Conservation (phyloP, 2,888 invertebrate genomes). For the Zaprionus lineosus region DNA sequence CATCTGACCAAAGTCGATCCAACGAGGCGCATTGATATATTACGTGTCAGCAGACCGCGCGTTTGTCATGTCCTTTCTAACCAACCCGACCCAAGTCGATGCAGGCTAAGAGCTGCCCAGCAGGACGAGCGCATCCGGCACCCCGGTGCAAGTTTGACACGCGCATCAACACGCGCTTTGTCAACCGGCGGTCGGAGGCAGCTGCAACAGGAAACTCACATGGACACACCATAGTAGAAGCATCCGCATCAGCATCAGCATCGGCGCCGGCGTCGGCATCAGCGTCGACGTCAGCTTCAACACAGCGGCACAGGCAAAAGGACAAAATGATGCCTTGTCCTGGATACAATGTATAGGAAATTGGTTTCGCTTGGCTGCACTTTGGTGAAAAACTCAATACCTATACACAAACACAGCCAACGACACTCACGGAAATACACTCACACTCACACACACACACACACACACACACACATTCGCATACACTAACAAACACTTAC, state of each 20-base stretch:
- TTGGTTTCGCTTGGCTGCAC: slow-evolving; percentile 76
- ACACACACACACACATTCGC: slow-evolving; percentile 5
- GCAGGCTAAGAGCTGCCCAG: slow-evolving; percentile 3
- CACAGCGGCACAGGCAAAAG: too few relatives aligned
- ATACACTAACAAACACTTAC: slow-evolving; percentile 7
- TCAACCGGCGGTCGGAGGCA: slow-evolving; percentile 49
- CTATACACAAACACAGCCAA: slow-evolving; percentile 10
- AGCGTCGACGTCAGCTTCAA: too few relatives aligned
- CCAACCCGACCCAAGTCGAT: background rate
- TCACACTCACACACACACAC: slow-evolving; percentile 10
- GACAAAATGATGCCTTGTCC: slow-evolving; percentile 27
- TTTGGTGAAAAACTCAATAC: slow-evolving; percentile 67
- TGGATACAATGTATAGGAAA: slow-evolving; percentile 68
- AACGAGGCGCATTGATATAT: slow-evolving; percentile 68
- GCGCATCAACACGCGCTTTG: slow-evolving; percentile 78
- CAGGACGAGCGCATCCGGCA: slow-evolving; percentile 55
- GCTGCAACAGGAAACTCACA: slow-evolving; percentile 66
- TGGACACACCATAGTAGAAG: too few relatives aligned
- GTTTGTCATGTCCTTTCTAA: slow-evolving; percentile 27
- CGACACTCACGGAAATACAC: too few relatives aligned
- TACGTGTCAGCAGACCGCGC: slow-evolving; percentile 61
- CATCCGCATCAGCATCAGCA: too few relatives aligned
- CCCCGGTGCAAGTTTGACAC: slow-evolving; percentile 77
- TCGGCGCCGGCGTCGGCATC: too few relatives aligned
- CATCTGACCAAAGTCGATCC: slow-evolving; percentile 14